Conservation (phyloP, 2,888 invertebrate species). For the Balanococcus diminutus region DNA sequence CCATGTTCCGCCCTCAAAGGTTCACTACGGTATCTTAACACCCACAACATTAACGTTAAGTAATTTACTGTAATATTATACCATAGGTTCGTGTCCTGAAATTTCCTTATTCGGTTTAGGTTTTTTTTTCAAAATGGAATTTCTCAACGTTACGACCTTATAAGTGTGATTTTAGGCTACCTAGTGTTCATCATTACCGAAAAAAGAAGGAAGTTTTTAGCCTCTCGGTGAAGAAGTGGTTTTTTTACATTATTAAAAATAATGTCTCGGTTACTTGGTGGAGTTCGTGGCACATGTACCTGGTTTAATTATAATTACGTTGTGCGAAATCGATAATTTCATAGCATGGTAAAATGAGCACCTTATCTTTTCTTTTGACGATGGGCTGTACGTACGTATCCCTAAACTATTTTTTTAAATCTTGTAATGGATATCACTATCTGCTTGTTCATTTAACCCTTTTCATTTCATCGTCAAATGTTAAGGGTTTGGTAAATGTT, state of each 20-base stretch:
- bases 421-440: background rate
- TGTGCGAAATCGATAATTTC: background rate
- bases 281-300: background rate
- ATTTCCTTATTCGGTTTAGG: constrained; percentile 35
- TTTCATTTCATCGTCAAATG: constrained; percentile 21
- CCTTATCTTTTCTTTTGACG: background rate
- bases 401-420: background rate
- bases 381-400: background rate
- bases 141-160: background rate
- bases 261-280: background rate
- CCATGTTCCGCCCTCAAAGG: constrained; percentile 9
- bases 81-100: constrained; percentile 28
- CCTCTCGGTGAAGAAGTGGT: background rate
- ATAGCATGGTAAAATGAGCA: background rate
- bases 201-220: background rate
- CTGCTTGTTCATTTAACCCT: constrained; percentile 28
- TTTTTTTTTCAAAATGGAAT: background rate
- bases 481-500: constrained; percentile 6
- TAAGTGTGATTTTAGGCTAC: background rate
- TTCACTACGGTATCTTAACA: constrained; percentile 40
- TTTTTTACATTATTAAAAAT: background rate
- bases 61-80: constrained; percentile 52
- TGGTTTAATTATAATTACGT: background rate
- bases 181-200: background rate
- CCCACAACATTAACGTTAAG: constrained; percentile 52